Conservation (phyloP, 2,888 invertebrate species). For the Spatulosminthurus flaviceps region DNA sequence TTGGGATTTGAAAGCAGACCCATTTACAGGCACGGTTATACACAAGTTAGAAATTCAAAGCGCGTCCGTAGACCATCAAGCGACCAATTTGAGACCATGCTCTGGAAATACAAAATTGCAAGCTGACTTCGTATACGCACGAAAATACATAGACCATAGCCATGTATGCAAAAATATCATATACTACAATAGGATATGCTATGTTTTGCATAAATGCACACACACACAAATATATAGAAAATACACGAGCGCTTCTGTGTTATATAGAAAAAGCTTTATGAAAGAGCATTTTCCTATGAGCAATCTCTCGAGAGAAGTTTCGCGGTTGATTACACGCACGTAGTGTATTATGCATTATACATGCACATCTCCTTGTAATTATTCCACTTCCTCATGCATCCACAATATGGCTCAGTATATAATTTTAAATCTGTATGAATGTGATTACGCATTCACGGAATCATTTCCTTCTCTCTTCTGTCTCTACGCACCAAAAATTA, state of each 20-base stretch:
- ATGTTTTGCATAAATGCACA: too few species aligned
- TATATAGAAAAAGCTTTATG: neutral
- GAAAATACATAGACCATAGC: too few species aligned
- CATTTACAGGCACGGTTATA: conserved; percentile 8
- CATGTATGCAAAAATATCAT: too few species aligned
- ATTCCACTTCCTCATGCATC: conserved; percentile 1
- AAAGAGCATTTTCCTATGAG: neutral
- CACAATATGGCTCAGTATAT: neutral
- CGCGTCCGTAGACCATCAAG: conserved; percentile 24
- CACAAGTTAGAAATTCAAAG: conserved; percentile 34
- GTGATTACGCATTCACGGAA: neutral
- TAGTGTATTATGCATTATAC: conserved; percentile 14
- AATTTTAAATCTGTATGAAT: neutral
- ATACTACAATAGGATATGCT: too few species aligned
- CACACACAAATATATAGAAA: neutral
- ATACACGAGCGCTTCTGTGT: neutral
- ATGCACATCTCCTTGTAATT: neutral
- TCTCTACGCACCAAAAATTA: too few species aligned
- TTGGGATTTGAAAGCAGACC: conserved; percentile 6
- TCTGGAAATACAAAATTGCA: conserved; percentile 1
- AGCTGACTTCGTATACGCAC: neutral
- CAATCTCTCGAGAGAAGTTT: neutral
- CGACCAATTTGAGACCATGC: conserved; percentile 32
- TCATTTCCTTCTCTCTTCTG: neutral
- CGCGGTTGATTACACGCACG: conserved; percentile 12